These are phyloP conservation scores for Erpobdella octoculata DNA, from an alignment of 2,888 invertebrate genomes.

Conservation along the genomic window DNA sequence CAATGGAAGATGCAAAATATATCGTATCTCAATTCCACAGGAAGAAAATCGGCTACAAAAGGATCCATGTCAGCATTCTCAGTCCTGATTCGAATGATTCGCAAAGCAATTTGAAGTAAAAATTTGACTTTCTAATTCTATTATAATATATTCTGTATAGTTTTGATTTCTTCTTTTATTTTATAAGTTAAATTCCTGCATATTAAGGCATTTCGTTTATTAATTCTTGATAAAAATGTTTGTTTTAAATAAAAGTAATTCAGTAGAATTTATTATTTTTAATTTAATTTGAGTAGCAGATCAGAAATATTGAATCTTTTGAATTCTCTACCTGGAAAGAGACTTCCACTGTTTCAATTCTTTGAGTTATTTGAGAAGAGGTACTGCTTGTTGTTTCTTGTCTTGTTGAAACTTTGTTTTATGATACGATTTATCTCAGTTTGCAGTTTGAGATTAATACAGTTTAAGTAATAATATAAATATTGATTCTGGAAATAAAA, in stretches of 20 bases:
- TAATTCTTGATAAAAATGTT: too few relatives aligned
- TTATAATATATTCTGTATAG: neutral
- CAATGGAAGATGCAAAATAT: conserved; percentile 61
- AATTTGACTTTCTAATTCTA: neutral
- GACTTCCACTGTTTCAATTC: conserved; percentile 71
- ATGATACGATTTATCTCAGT: too few relatives aligned
- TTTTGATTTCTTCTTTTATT: too few relatives aligned
- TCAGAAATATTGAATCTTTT: conserved; percentile 68
- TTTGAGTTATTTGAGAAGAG: conserved; percentile 74
- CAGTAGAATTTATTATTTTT: too few relatives aligned
- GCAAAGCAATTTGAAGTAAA: neutral
- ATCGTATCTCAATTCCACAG: conserved; percentile 77
- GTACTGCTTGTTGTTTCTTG: conserved; percentile 37
- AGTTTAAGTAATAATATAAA: neutral
- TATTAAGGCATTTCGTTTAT: too few relatives aligned
- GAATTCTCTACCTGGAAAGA: conserved; percentile 66
- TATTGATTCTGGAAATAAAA: neutral
- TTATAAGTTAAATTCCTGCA: too few relatives aligned
- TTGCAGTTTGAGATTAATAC: neutral
- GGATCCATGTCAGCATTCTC: conserved; percentile 61
- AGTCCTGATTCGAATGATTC: neutral
- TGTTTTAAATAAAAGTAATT: too few relatives aligned
- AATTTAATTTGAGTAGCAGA: too few relatives aligned
- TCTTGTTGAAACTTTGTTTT: too few relatives aligned
- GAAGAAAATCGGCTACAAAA: conserved; percentile 70